Evolutionary conservation across 2,888 invertebrate species (phyloP).

Genomic region (Tolmerus cingulatus): DNA sequence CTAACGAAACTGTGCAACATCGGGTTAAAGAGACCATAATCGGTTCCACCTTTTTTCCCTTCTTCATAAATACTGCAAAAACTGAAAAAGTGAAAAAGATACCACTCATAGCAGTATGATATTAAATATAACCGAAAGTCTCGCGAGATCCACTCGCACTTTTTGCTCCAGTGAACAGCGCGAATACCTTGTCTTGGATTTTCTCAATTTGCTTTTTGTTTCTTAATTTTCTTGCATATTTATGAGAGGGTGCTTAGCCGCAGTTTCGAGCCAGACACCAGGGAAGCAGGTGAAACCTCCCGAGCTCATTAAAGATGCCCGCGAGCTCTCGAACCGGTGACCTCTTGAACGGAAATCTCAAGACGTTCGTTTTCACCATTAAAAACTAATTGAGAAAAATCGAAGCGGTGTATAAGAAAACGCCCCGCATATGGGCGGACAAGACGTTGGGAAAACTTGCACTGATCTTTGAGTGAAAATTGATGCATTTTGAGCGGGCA

Average conservation of each 20-base stretch:
- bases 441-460: neutral
- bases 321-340: neutral
- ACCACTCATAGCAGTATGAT: neutral
- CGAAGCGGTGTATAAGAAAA: neutral
- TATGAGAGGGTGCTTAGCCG: neutral
- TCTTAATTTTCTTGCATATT: conserved; percentile 12
- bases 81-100: neutral
- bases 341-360: conserved; percentile 9
- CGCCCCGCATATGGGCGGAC: neutral
- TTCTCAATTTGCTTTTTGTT: neutral
- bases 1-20: neutral
- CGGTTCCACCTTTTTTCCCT: neutral
- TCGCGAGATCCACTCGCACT: neutral
- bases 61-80: neutral
- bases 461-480: neutral
- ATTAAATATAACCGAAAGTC: neutral
- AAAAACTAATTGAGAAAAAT: neutral
- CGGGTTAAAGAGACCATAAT: neutral
- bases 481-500: neutral
- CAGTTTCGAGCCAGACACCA: neutral
- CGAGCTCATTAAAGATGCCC: neutral
- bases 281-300: neutral
- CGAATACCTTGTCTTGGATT: neutral
- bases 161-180: conserved; percentile 6
- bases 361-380: neutral